Conservation (phyloP, 2,113 vertebrate genomes). For the Alexandromys fortis region DNA sequence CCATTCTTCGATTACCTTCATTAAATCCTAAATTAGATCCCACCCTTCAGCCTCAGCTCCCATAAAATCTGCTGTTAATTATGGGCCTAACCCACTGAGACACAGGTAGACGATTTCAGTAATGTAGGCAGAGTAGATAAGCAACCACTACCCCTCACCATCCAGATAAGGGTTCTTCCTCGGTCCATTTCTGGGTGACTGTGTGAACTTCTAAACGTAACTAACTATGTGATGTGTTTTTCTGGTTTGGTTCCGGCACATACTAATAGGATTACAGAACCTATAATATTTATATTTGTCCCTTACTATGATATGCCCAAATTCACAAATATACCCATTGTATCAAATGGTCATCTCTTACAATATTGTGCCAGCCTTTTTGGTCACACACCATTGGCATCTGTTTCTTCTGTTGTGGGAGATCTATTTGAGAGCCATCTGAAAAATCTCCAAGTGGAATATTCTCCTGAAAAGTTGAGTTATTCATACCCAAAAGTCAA, state of each 20-base stretch:
- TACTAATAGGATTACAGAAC: not conserved
- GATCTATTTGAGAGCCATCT: not conserved
- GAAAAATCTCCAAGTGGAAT: not conserved
- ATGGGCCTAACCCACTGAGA: not conserved
- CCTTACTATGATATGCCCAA: not conserved
- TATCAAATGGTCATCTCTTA: not conserved
- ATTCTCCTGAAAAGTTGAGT: not conserved
- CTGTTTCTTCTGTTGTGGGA: no score
- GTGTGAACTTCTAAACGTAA: not conserved
- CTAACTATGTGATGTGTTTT: not conserved
- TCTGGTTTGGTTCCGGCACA: not conserved
- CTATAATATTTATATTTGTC: not conserved
- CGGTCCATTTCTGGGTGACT: not conserved
- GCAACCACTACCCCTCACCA: not conserved
- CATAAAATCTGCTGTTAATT: not conserved
- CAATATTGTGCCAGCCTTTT: not conserved
- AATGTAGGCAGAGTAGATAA: not conserved
- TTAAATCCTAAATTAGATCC: conserved; percentile 42
- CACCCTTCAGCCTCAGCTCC: conserved; percentile 9
- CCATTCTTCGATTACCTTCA: not conserved
- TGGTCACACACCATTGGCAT: no score
- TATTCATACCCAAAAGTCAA: not conserved
- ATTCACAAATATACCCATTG: not conserved
- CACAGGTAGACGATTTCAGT: not conserved
- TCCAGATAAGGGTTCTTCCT: not conserved